These are phyloP conservation scores for rat (Rattus norvegicus) DNA, from an alignment of 2,113 vertebrate genomes.

Conservation along the genomic window GRCr8 NC_086039.1:118361001-118361500, in stretches of 20 bases:
- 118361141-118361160: background rate
- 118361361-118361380: background rate
- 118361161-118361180: background rate
- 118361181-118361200: background rate
- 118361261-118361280: background rate
- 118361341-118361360: background rate
- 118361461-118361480: too few relatives aligned
- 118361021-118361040: background rate
- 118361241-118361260: conserved; percentile 49
- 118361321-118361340: background rate
- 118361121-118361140: background rate
- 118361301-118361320: conserved; percentile 10
- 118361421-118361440: background rate
- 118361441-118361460: too few relatives aligned
- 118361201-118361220: background rate
- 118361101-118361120: background rate
- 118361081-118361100: background rate
- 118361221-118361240: background rate
- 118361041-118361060: background rate
- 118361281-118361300: background rate
- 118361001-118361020: background rate
- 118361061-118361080: background rate
- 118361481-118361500: too few relatives aligned
- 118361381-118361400: conserved; percentile 47
- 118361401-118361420: conserved; percentile 18